Percentiles rank a stretch among this genome's conserved stretches.
Evolutionary conservation across 2,113 vertebrate species (phyloP).

Genomic region (Corvus moneduloides): DNA sequence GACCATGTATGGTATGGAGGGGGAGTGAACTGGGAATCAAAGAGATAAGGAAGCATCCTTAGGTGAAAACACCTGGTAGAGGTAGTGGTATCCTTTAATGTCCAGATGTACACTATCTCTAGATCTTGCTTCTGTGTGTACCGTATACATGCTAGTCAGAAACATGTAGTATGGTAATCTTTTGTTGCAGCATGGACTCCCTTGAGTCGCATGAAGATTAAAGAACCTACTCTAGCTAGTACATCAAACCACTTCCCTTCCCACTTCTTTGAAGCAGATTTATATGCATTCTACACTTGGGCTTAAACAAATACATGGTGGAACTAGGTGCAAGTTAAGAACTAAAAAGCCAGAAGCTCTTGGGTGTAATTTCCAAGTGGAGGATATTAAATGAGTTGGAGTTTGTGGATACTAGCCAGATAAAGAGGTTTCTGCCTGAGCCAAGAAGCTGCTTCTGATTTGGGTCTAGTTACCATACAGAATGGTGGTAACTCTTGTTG

Average conservation of each 20-base stretch:
- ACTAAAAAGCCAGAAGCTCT: conserved; percentile 30
- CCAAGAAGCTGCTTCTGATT: conserved; percentile 36
- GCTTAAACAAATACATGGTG: conserved; percentile 26
- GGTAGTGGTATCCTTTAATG: neutral
- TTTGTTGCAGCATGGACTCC: neutral
- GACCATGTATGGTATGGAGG: neutral
- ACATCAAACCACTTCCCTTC: conserved; percentile 39
- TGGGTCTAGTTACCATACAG: neutral
- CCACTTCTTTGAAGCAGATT: conserved; percentile 38
- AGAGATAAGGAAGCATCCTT: neutral
- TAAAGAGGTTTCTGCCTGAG: neutral
- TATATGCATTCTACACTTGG: neutral
- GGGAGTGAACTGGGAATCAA: neutral
- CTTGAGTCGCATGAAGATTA: conserved; percentile 24
- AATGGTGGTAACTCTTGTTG: neutral
- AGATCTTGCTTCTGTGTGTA: conserved; percentile 3
- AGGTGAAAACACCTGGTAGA: neutral
- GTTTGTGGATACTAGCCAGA: conserved; percentile 18
- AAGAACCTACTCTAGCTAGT: conserved; percentile 8
- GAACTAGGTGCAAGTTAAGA: conserved; percentile 16
- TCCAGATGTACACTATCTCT: neutral
- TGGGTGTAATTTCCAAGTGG: neutral
- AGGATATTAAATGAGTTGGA: conserved; percentile 26
- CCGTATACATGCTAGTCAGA: neutral
- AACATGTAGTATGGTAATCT: neutral